Evolutionary conservation across 2,888 invertebrate genomes (phyloP).

Genomic region (Cryptocephalus primarius): DNA sequence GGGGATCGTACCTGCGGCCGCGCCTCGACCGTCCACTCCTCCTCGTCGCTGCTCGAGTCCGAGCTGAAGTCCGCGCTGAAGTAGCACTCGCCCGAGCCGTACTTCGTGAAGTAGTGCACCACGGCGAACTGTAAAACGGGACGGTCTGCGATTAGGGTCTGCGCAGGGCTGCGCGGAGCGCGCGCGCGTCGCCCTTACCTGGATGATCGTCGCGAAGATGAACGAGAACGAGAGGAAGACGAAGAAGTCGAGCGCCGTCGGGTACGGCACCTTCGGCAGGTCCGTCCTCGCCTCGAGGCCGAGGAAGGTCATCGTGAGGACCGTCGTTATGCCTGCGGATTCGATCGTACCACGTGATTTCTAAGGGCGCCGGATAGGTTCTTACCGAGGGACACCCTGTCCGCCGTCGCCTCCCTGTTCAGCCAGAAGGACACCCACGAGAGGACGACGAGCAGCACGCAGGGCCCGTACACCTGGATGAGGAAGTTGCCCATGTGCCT

Average conservation of each 20-base stretch:
- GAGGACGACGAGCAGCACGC: conserved; percentile 69
- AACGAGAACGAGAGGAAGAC: conserved; percentile 72
- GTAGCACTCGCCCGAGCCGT: conserved; percentile 69
- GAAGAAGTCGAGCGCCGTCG: conserved; percentile 77
- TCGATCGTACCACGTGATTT: background rate
- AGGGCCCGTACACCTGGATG: conserved; percentile 78
- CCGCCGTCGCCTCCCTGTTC: conserved; percentile 75
- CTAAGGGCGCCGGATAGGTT: background rate
- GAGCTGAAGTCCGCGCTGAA: conserved; percentile 54
- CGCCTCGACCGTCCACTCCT: conserved; percentile 24
- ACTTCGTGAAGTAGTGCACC: conserved; percentile 80
- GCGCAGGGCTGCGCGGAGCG: no score
- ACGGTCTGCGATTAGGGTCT: background rate
- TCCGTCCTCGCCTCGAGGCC: conserved; percentile 71
- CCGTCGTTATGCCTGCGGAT: conserved; percentile 62
- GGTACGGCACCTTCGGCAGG: conserved; percentile 74
- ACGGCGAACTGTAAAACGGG: conserved; percentile 50
- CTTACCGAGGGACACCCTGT: conserved; percentile 66
- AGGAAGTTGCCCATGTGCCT: conserved; percentile 80
- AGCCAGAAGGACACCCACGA: conserved; percentile 84
- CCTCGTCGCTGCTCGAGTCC: conserved; percentile 47
- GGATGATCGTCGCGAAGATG: conserved; percentile 70
- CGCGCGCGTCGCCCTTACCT: conserved; percentile 33
- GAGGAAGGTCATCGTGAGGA: conserved; percentile 75
- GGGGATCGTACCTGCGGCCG: conserved; percentile 1